These are phyloP conservation scores for Tipula lateralis DNA, from an alignment of 2,888 invertebrate species.

Conservation along the genomic window DNA sequence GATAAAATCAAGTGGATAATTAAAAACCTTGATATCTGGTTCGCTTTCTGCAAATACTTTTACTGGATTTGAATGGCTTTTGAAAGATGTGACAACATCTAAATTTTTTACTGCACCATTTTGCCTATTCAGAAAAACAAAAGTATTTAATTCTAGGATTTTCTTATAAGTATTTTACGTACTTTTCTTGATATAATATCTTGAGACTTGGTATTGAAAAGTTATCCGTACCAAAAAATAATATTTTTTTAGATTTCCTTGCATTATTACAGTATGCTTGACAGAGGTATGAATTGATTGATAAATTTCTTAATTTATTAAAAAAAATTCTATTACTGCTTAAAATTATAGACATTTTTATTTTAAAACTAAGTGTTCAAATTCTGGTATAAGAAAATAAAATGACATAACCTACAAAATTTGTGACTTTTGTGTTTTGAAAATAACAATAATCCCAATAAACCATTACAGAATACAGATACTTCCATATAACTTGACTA, in stretches of 20 bases:
- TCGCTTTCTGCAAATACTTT: slow-evolving; percentile 61
- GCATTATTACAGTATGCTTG: slow-evolving; percentile 29
- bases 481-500: too few species aligned
- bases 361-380: background rate
- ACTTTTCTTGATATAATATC: slow-evolving; percentile 64
- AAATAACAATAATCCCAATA: too few species aligned
- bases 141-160: background rate
- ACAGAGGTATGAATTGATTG: background rate
- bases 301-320: background rate
- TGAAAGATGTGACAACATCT: slow-evolving; percentile 68
- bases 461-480: too few species aligned
- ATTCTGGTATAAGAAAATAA: background rate
- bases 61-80: slow-evolving; percentile 59
- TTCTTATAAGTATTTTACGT: slow-evolving; percentile 40
- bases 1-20: slow-evolving; percentile 61
- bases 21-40: slow-evolving; percentile 51
- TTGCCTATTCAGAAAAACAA: background rate
- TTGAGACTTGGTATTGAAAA: slow-evolving; percentile 74
- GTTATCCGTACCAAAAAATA: slow-evolving; percentile 83
- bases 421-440: too few species aligned
- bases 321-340: background rate
- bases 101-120: slow-evolving; percentile 44
- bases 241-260: slow-evolving; percentile 47
- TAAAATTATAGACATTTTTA: background rate
- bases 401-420: background rate